Evolutionary conservation across 1,140 invertebrate genomes (phyloP).

Genomic region (Elymnias hypermnestra): DNA sequence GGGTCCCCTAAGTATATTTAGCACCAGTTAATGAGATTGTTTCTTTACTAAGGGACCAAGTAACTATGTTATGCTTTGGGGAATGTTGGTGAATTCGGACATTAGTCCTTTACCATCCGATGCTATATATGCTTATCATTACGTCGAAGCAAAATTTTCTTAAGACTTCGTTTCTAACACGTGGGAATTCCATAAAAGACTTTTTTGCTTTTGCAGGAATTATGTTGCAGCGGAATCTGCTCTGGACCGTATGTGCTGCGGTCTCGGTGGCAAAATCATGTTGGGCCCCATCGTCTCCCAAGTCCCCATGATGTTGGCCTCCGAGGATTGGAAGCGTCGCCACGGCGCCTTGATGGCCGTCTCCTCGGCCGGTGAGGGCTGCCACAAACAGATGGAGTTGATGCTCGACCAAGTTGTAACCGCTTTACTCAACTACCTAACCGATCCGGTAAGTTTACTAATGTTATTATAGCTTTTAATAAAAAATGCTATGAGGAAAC

Average conservation of each 20-base stretch:
- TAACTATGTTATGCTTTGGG: too few species aligned
- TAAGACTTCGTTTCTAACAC: too few species aligned
- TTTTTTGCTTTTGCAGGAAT: constrained; percentile 82
- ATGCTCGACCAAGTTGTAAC: constrained; percentile 94
- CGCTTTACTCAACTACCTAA: constrained; percentile 91
- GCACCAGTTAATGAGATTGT: too few species aligned
- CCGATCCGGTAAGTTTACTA: constrained; percentile 80
- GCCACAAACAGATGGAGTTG: constrained; percentile 97
- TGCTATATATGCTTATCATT: too few species aligned
- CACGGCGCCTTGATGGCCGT: constrained; percentile 99
- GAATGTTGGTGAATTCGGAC: too few species aligned
- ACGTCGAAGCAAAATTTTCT: too few species aligned
- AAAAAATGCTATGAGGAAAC: not conserved
- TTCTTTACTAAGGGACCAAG: too few species aligned
- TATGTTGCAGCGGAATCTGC: constrained; percentile 97
- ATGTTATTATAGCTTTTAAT: not conserved
- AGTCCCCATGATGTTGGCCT: constrained; percentile 91
- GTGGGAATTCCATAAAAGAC: too few species aligned
- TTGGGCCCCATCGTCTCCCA: constrained; percentile 91
- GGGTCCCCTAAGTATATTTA: too few species aligned
- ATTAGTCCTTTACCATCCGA: too few species aligned
- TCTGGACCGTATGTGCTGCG: constrained; percentile 96
- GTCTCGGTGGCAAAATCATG: constrained; percentile 96
- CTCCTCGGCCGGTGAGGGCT: constrained; percentile 98
- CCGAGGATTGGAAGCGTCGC: constrained; percentile 88